A percentile compares a stretch with the other conserved stretches of the same genome.
Conservation (phyloP, 2,113 vertebrate genomes). For the Furnarius figulus region DNA sequence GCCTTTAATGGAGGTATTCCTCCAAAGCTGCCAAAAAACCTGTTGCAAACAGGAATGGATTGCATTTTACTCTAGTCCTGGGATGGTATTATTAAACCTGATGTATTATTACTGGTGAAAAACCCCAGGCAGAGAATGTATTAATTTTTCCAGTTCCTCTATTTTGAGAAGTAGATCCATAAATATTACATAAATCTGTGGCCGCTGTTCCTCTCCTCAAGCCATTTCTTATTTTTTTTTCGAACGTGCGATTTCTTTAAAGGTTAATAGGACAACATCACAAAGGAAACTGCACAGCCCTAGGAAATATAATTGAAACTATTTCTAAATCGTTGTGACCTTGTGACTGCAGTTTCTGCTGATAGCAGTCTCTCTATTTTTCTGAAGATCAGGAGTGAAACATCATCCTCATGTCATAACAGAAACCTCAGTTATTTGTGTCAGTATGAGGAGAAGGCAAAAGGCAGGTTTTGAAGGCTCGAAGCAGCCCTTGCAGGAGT, state of each 20-base stretch:
- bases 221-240: background rate
- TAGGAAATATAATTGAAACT: background rate
- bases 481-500: background rate
- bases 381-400: background rate
- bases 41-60: background rate
- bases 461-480: background rate
- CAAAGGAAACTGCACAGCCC: background rate
- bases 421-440: background rate
- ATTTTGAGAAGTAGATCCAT: background rate
- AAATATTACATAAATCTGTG: slow-evolving; percentile 35
- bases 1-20: background rate
- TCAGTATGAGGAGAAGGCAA: background rate
- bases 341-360: background rate
- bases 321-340: background rate
- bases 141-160: background rate
- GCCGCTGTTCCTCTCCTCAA: background rate
- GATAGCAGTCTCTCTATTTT: background rate
- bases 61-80: background rate
- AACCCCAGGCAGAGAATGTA: background rate
- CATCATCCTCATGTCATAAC: background rate
- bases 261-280: slow-evolving; percentile 25
- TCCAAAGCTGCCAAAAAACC: background rate
- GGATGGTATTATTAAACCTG: background rate
- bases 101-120: background rate
- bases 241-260: background rate